These are phyloP conservation scores for Noctua comes DNA, from an alignment of 2,888 invertebrate species.

Conservation along the genomic window DNA sequence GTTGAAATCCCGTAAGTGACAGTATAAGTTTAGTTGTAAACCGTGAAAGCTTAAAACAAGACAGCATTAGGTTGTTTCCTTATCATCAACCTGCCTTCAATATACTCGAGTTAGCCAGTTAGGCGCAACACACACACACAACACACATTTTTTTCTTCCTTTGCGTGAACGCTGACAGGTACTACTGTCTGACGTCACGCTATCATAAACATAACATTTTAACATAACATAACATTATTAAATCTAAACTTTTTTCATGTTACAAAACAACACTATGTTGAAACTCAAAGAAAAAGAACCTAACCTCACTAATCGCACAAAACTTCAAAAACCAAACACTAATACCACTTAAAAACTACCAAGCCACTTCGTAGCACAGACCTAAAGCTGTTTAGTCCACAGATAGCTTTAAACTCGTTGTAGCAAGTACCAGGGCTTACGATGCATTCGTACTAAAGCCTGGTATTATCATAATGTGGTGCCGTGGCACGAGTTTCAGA, in stretches of 20 bases:
- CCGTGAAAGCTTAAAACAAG: too few relatives aligned
- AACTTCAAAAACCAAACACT: not conserved
- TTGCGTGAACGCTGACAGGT: too few relatives aligned
- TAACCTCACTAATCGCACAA: not conserved
- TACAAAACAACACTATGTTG: not conserved
- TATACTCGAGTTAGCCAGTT: not conserved
- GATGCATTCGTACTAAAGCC: slow-evolving; percentile 24
- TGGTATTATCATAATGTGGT: slow-evolving; percentile 46
- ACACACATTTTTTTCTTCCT: not conserved
- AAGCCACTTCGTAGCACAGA: not conserved
- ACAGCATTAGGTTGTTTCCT: too few relatives aligned
- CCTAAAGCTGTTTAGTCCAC: not conserved
- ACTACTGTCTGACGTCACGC: not conserved
- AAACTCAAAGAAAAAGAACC: not conserved
- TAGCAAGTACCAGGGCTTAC: slow-evolving; percentile 24
- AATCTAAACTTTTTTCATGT: not conserved
- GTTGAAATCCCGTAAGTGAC: too few relatives aligned
- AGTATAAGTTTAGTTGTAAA: too few relatives aligned
- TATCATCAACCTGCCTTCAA: not conserved
- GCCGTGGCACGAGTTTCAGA: slow-evolving; percentile 4
- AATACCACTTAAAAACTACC: slow-evolving; percentile 22
- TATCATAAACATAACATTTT: not conserved
- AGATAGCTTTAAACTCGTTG: slow-evolving; percentile 23
- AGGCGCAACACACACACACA: too few relatives aligned
- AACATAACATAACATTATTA: not conserved